These are phyloP conservation scores for Euzetes globulus DNA, from an alignment of 2,888 invertebrate genomes.

Conservation along the genomic window DNA sequence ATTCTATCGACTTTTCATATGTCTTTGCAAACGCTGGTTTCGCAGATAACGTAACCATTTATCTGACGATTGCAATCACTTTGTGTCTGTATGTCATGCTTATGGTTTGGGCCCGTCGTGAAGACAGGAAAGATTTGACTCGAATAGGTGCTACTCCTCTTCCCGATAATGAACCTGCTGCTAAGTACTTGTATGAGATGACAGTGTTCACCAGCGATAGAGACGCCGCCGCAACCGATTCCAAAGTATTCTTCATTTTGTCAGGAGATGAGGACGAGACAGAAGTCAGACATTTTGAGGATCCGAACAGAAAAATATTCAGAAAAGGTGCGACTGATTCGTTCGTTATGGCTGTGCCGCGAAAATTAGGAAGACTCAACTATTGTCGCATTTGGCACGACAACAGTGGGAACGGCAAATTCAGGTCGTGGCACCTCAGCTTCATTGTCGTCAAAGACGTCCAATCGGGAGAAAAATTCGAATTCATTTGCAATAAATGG, in stretches of 20 bases:
- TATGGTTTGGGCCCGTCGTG: slow-evolving; percentile 47
- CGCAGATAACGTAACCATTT: slow-evolving; percentile 46
- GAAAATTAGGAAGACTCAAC: slow-evolving; percentile 49
- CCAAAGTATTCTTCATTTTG: slow-evolving; percentile 48
- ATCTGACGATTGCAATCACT: slow-evolving; percentile 48
- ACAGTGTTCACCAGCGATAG: slow-evolving; percentile 48
- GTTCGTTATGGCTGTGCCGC: slow-evolving; percentile 49
- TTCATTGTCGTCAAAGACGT: slow-evolving; percentile 49
- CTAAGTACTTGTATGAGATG: slow-evolving; percentile 51
- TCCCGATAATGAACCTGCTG: slow-evolving; percentile 48
- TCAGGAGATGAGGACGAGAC: slow-evolving; percentile 50
- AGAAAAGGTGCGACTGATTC: slow-evolving; percentile 47
- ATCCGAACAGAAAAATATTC: slow-evolving; percentile 48
- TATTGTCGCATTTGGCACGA: slow-evolving; percentile 53
- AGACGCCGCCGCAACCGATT: slow-evolving; percentile 43
- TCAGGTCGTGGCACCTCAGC: slow-evolving; percentile 49
- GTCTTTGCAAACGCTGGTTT: slow-evolving; percentile 50
- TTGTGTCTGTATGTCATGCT: slow-evolving; percentile 46
- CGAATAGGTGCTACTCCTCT: slow-evolving; percentile 49
- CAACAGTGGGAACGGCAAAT: slow-evolving; percentile 50
- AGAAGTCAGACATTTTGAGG: slow-evolving; percentile 47
- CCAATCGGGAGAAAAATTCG: slow-evolving; percentile 49
- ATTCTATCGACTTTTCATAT: slow-evolving; percentile 51
- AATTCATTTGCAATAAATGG: slow-evolving; percentile 50
- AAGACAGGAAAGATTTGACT: slow-evolving; percentile 48